Evolutionary conservation across 1,140 invertebrate species (phyloP).

Genomic region (Cheumatopsyche charites): DNA sequence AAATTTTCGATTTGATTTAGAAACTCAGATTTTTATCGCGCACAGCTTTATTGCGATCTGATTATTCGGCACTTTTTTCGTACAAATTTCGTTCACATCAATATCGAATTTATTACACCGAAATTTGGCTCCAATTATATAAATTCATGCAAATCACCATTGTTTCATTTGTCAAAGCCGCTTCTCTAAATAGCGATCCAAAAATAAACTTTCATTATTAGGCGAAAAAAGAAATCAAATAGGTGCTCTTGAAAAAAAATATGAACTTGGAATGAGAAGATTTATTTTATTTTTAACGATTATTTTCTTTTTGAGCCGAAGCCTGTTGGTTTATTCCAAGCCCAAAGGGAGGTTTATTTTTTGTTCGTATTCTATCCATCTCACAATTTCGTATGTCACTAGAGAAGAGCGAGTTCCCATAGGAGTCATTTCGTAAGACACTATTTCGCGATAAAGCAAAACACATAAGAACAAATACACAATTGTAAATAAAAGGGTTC

Average conservation of each 20-base stretch:
- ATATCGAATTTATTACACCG: background rate
- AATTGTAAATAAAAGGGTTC: too few species aligned
- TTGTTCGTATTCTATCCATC: slow-evolving; percentile 5
- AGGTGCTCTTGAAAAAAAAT: too few species aligned
- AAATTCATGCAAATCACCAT: background rate
- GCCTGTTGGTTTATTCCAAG: background rate
- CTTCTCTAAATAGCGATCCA: too few species aligned
- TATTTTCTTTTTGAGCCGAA: background rate
- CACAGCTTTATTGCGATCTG: slow-evolving; percentile 6
- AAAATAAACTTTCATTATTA: too few species aligned
- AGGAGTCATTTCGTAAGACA: background rate
- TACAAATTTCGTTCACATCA: background rate
- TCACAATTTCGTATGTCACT: slow-evolving; percentile 10
- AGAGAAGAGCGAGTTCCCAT: background rate
- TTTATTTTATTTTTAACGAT: too few species aligned
- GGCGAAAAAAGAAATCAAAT: too few species aligned
- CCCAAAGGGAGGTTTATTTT: slow-evolving; percentile 1
- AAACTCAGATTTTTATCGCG: background rate
- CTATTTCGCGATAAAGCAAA: slow-evolving; percentile 11
- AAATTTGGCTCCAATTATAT: background rate
- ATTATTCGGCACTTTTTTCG: background rate
- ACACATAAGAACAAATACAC: too few species aligned
- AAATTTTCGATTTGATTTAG: background rate
- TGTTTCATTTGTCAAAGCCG: too few species aligned
- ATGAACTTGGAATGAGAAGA: too few species aligned